Evolutionary conservation across 2,888 invertebrate genomes (phyloP).

Genomic region (Phaonia tiefii): DNA sequence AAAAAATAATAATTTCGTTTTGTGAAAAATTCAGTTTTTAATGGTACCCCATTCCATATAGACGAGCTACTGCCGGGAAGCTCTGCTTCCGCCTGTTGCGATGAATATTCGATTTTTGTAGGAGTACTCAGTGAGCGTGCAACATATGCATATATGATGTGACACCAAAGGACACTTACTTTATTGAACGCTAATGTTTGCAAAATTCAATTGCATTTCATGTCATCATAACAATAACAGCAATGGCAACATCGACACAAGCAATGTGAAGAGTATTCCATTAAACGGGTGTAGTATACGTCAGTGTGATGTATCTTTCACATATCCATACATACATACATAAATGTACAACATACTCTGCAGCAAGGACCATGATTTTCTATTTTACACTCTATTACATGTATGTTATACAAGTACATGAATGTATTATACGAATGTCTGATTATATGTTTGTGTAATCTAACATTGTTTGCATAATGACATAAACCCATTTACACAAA

Average conservation of each 20-base stretch:
- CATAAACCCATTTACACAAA: conserved; percentile 11
- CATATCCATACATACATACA: too few species aligned
- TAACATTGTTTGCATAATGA: conserved; percentile 25
- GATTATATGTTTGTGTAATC: background rate
- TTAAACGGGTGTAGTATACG: too few species aligned
- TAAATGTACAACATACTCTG: background rate
- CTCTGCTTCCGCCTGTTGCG: background rate
- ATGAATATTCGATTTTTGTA: background rate
- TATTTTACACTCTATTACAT: conserved; percentile 41
- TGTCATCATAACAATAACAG: conserved; percentile 57
- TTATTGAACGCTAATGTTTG: conserved; percentile 55
- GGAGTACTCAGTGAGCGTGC: background rate
- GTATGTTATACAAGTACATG: conserved; percentile 9
- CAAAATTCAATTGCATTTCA: conserved; percentile 58
- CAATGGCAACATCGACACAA: background rate
- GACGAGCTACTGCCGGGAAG: too few species aligned
- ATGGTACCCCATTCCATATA: too few species aligned
- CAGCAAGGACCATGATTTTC: conserved; percentile 25
- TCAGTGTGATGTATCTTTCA: background rate
- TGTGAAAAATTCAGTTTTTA: too few species aligned
- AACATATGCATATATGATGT: background rate
- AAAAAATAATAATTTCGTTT: too few species aligned
- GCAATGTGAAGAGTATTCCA: background rate
- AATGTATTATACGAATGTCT: background rate
- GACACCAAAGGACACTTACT: conserved; percentile 39